phyloP scores from a whole-genome alignment of 2,888 invertebrate genomes.

The Orthosia gothica region DNA sequence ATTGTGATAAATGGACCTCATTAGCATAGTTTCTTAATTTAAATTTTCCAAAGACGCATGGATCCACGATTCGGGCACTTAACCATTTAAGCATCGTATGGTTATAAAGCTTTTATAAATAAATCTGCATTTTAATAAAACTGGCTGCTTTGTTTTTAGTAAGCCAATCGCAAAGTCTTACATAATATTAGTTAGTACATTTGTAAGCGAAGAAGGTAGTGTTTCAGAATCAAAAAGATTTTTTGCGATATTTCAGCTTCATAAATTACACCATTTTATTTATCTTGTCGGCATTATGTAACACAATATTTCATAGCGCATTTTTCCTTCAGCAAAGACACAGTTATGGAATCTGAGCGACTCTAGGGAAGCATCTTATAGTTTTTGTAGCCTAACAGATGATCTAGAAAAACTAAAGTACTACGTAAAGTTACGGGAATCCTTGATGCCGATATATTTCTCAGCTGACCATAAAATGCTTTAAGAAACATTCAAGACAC shows the following conservation, averaged over 20 bases:
- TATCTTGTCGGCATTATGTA: constrained; percentile 6
- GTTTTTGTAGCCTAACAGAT: constrained; percentile 8
- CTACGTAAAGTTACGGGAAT: constrained; percentile 9
- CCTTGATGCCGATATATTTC: constrained; percentile 1
- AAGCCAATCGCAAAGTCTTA: neutral
- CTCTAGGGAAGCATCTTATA: constrained; percentile 8
- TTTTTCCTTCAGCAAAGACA: constrained; percentile 8
- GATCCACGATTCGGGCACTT: too few relatives aligned
- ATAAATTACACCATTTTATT: neutral
- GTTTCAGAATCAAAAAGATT: neutral
- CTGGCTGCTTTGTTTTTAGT: neutral
- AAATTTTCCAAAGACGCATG: too few relatives aligned
- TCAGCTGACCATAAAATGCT: neutral
- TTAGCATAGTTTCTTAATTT: too few relatives aligned
- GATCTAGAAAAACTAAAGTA: constrained; percentile 1
- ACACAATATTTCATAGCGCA: constrained; percentile 11
- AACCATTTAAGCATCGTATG: too few relatives aligned
- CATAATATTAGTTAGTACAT: neutral
- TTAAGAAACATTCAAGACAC: constrained; percentile 7
- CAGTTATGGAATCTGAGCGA: neutral
- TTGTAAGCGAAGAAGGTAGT: too few relatives aligned
- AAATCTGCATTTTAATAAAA: neutral
- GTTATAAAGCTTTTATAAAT: too few relatives aligned
- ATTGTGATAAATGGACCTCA: too few relatives aligned
- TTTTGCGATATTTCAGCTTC: neutral